Conservation (phyloP, 2,797 vertebrate species). For the Anolis apletophallus region DNA sequence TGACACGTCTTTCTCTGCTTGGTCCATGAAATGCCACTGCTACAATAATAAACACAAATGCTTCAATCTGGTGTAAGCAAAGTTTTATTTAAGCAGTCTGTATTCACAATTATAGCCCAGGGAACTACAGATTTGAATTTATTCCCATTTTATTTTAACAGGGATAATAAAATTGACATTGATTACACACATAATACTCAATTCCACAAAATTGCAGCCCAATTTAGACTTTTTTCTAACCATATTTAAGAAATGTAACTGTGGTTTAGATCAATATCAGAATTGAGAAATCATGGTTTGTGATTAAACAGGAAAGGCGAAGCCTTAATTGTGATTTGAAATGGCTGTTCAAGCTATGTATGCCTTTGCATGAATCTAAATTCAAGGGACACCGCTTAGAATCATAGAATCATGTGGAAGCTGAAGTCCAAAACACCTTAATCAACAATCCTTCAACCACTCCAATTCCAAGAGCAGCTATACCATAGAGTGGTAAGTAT, state of each 20-base stretch:
- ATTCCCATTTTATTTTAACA: not conserved
- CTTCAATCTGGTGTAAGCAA: not conserved
- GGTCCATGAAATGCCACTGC: too few species aligned
- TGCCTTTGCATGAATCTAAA: not conserved
- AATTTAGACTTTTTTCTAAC: not conserved
- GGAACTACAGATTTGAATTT: not conserved
- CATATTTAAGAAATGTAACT: not conserved
- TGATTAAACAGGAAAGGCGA: not conserved
- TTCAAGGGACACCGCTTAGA: not conserved
- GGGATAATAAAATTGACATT: not conserved
- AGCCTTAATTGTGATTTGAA: not conserved
- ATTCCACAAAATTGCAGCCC: not conserved
- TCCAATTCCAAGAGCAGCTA: not conserved
- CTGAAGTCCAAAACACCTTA: too few species aligned
- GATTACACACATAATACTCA: not conserved
- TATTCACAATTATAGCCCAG: not conserved
- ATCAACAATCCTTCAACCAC: not conserved
- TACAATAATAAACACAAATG: not conserved
- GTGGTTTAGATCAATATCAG: not conserved
- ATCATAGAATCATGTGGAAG: too few species aligned
- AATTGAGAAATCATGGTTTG: not conserved
- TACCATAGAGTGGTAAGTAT: not conserved
- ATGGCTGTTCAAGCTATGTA: not conserved
- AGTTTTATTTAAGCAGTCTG: not conserved
- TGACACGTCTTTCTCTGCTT: too few species aligned